A percentile compares a stretch with the other conserved stretches of the same genome.
These are phyloP conservation scores for Penelope pileata DNA, from an alignment of 2,113 vertebrate species.

Conservation along the genomic window DNA sequence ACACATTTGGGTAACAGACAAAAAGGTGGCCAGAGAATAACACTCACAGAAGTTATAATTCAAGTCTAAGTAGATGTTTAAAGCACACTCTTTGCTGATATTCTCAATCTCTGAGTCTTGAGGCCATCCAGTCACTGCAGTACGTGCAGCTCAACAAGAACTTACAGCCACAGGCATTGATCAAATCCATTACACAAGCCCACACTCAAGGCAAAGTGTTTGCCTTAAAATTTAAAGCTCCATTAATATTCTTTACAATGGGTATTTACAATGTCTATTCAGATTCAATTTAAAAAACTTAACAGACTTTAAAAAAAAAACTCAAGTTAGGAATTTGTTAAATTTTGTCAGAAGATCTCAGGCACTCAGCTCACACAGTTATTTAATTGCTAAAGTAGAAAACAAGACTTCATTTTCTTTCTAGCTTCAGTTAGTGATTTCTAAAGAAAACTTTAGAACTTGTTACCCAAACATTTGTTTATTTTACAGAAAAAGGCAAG, in stretches of 20 bases:
- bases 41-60: background rate
- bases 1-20: background rate
- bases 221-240: background rate
- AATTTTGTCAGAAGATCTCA: background rate
- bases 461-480: background rate
- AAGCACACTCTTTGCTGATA: background rate
- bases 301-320: background rate
- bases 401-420: background rate
- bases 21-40: background rate
- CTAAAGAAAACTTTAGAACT: background rate
- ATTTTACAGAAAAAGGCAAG: background rate
- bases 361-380: background rate
- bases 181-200: background rate
- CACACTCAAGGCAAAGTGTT: background rate
- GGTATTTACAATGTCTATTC: background rate
- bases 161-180: background rate
- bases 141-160: background rate
- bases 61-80: background rate
- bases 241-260: background rate
- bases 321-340: background rate
- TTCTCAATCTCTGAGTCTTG: background rate
- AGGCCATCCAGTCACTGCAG: background rate
- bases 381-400: background rate
- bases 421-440: background rate
- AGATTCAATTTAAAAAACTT: background rate